Base-by-base conservation (phyloP, 2,113 vertebrate species). In the Pelusios castaneus region DNA sequence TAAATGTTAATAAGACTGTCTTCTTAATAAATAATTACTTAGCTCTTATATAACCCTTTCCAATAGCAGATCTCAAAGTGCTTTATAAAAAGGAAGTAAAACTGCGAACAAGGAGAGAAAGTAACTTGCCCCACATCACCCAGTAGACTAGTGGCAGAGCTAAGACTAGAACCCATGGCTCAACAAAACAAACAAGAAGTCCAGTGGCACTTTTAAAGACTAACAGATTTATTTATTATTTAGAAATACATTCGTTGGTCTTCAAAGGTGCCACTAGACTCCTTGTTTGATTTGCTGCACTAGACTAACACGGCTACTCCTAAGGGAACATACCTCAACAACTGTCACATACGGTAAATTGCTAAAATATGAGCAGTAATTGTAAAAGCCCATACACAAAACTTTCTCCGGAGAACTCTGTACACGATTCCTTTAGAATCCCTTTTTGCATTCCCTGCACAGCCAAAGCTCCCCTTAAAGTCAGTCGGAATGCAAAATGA, bases 281-380 rank as follows among this genome's bases (percentile, higher is more conserved):
- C 47, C 47, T 47, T 47, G 47, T 47, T 47, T n/a, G n/a, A n/a
- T n/a, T 47, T 47, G 47, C 47, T 47, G 47, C 6, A 47, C 47
- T 47, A 47, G 47, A 47, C 47, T 47, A 10, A 47, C 47, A 47
- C 10, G 47, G 10, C 47, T 47, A 47, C 47, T 10, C 47, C 47
- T 47, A 8, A 8, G 47, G 47, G 47, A 47, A 47, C 47, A 0
- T 25, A 45, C 4, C 29, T 17, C 88, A 79, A 89, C 29, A 82
- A 84, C 1, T 47, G 16, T 70, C 63, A 34, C 3, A 86, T 63
- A n/a, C n/a, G n/a, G n/a, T n/a, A 77, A 45, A 86, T 78, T 88
- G 49, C 58, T 85, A 88, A 93, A 91, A 89, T 1, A 55, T 22
- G 84, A 85, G 73, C 12, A 88, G 82, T 10, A n/a, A 41, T 49